Evolutionary conservation across 2,888 invertebrate genomes (phyloP).

Genomic region (Conus canariensis): DNA sequence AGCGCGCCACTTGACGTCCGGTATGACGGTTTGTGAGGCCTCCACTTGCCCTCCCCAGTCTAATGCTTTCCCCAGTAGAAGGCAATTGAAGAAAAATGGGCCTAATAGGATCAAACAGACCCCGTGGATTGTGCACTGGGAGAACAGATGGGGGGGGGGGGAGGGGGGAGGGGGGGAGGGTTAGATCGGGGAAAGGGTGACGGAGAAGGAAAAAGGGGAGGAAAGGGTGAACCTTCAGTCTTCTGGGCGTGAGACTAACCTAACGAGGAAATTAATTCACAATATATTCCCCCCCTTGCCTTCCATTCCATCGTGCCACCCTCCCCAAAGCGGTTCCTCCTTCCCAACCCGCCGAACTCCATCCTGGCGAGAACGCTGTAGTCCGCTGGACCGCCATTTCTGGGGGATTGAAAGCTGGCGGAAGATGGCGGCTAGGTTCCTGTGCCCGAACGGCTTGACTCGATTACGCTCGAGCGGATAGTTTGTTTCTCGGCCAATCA

Average conservation of each 20-base stretch:
- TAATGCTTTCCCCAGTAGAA: conserved; percentile 18
- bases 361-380: too few relatives aligned
- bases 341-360: too few relatives aligned
- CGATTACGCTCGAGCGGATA: too few relatives aligned
- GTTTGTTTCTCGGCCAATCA: too few relatives aligned
- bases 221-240: background rate
- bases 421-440: too few relatives aligned
- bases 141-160: background rate
- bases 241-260: background rate
- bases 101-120: conserved; percentile 34
- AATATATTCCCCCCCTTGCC: background rate
- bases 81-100: conserved; percentile 24
- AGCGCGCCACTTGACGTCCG: conserved; percentile 25
- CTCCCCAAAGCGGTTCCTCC: too few relatives aligned
- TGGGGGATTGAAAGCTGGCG: too few relatives aligned
- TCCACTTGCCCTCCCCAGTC: background rate
- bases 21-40: conserved; percentile 24
- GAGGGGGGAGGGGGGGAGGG: background rate
- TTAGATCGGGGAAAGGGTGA: background rate
- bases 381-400: too few relatives aligned
- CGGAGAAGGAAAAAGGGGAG: background rate
- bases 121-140: background rate
- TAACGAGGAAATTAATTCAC: conserved; percentile 17
- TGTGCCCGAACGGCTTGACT: too few relatives aligned
- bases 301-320: too few relatives aligned